Percentiles rank a stretch among this genome's conserved stretches.
Evolutionary conservation across 2,113 vertebrate genomes (phyloP).

Genomic region (Carassius auratus): DNA sequence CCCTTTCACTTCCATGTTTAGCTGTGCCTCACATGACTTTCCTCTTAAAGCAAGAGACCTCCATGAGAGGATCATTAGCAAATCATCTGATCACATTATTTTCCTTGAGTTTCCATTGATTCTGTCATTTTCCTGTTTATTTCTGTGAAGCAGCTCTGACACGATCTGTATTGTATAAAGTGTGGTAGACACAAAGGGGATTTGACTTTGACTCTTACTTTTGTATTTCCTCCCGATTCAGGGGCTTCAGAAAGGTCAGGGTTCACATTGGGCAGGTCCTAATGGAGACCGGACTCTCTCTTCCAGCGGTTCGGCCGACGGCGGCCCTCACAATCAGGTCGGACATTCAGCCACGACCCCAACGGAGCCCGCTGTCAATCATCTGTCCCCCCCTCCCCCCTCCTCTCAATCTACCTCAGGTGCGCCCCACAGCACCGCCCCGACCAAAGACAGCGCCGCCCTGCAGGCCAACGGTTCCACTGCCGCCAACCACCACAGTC

Average conservation of each 20-base stretch:
- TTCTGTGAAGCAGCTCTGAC: too few relatives aligned
- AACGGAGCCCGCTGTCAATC: constrained; percentile 37
- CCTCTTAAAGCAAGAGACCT: background rate
- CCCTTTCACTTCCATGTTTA: too few relatives aligned
- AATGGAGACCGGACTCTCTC: constrained; percentile 96
- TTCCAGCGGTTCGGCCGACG: constrained; percentile 87
- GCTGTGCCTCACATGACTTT: background rate
- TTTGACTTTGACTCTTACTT: background rate
- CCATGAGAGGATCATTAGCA: background rate
- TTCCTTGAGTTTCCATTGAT: background rate
- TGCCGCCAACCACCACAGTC: constrained; percentile 62
- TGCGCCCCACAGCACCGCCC: constrained; percentile 14
- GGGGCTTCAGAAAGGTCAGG: constrained; percentile 98
- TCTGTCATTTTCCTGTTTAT: background rate
- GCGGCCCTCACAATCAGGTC: constrained; percentile 95
- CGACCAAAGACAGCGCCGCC: constrained; percentile 52
- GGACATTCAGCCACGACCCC: constrained; percentile 75
- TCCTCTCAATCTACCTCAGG: constrained; percentile 79
- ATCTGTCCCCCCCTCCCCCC: constrained; percentile 59
- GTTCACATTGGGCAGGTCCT: constrained; percentile 98
- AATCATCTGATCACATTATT: background rate
- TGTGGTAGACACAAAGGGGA: too few relatives aligned
- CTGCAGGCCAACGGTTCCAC: constrained; percentile 38
- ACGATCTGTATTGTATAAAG: too few relatives aligned
- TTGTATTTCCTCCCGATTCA: constrained; percentile 59